A percentile compares a stretch with the other conserved stretches of the same genome.
Evolutionary conservation across 64 coral and sea anemone genomes (phyloP).

Genomic region (Actinia tenebrosa): DNA sequence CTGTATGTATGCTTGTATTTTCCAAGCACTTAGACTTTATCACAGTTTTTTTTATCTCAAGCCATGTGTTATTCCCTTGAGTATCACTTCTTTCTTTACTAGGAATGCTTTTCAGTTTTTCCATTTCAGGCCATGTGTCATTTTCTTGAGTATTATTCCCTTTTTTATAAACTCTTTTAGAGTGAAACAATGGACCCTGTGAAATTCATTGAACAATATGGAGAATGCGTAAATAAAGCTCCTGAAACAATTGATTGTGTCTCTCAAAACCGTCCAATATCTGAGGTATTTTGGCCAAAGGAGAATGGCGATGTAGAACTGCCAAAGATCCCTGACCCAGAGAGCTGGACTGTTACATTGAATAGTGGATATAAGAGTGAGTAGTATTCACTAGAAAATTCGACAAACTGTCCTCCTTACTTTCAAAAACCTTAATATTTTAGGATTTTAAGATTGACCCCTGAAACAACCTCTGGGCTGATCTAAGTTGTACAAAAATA

Average conservation of each 20-base stretch:
- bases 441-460: no score
- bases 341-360: slow-evolving; percentile 42
- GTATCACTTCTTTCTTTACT: no score
- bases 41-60: no score
- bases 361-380: slow-evolving; percentile 88
- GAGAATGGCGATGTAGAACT: slow-evolving; percentile 13
- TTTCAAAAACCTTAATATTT: no score
- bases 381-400: neutral
- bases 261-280: slow-evolving; percentile 81
- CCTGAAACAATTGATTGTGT: slow-evolving; percentile 88
- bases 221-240: slow-evolving; percentile 45
- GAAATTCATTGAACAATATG: slow-evolving; percentile 36
- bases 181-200: neutral
- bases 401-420: no score
- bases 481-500: no score
- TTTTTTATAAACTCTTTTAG: neutral
- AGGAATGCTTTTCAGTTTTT: no score
- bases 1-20: no score
- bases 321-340: slow-evolving; percentile 28
- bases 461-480: no score
- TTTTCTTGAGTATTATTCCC: neutral
- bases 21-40: no score
- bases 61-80: no score
- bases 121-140: no score
- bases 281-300: slow-evolving; percentile 58